Percentiles rank a stretch among this genome's conserved stretches.
phyloP scores from a whole-genome alignment of 2,113 vertebrate genomes.

The Rattus norvegicus region GRCr8 NC_086024.1:132681001-132681500 shows the following conservation, averaged over 20 bases:
- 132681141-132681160: background rate
- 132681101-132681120: background rate
- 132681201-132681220: slow-evolving; percentile 55
- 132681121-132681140: background rate
- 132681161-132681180: background rate
- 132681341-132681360: slow-evolving; percentile 49
- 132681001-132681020: background rate
- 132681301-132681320: background rate
- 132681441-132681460: background rate
- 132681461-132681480: background rate
- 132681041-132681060: slow-evolving; percentile 48
- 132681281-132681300: background rate
- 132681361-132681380: slow-evolving; percentile 42
- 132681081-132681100: background rate
- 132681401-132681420: background rate
- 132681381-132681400: background rate
- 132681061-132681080: slow-evolving; percentile 18
- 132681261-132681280: background rate
- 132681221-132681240: slow-evolving; percentile 80
- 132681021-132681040: slow-evolving; percentile 18
- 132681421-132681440: background rate
- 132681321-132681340: background rate
- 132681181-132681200: background rate
- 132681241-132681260: slow-evolving; percentile 65
- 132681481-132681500: background rate